Conservation (phyloP, 2,797 vertebrate species). For the Sebastes matsubarae region DNA sequence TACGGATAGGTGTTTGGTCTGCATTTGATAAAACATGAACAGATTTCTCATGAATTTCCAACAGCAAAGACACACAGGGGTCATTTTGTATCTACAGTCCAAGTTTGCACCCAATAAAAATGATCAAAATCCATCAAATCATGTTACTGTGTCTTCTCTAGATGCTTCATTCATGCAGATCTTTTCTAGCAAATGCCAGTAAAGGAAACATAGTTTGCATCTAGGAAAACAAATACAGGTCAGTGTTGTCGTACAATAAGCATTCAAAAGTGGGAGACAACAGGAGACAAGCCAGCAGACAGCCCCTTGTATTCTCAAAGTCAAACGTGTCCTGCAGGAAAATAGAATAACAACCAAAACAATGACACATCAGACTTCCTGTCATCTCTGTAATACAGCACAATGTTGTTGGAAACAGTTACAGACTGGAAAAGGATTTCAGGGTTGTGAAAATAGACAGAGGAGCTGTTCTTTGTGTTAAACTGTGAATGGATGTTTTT, state of each 20-base stretch:
- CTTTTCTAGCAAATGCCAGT: not conserved
- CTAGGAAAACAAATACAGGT: slow-evolving; percentile 24
- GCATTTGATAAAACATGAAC: slow-evolving; percentile 44
- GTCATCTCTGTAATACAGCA: slow-evolving; percentile 13
- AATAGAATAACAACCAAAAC: slow-evolving; percentile 46
- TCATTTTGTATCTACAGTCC: slow-evolving; percentile 5
- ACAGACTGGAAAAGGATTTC: slow-evolving; percentile 3
- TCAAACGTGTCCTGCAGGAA: slow-evolving; percentile 60
- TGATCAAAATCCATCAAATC: slow-evolving; percentile 2
- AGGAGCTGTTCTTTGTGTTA: not conserved
- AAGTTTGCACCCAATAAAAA: slow-evolving; percentile 15
- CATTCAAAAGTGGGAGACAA: slow-evolving; percentile 33
- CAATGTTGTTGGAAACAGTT: slow-evolving; percentile 3
- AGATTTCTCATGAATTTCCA: slow-evolving; percentile 6
- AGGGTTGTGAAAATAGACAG: slow-evolving; percentile 11
- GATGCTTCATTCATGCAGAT: slow-evolving; percentile 1
- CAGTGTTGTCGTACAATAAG: slow-evolving; percentile 26
- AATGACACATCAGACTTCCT: slow-evolving; percentile 40
- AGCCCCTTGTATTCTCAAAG: slow-evolving; percentile 48
- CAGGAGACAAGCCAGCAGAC: slow-evolving; percentile 38
- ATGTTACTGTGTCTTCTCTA: not conserved
- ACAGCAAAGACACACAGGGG: not conserved
- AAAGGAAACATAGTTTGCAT: slow-evolving; percentile 12
- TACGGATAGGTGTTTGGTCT: not conserved
- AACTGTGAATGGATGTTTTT: not conserved